A percentile compares a stretch with the other conserved stretches of the same genome.
Conservation (phyloP, 2,888 invertebrate genomes). For the Pseudeuparius sepicola region DNA sequence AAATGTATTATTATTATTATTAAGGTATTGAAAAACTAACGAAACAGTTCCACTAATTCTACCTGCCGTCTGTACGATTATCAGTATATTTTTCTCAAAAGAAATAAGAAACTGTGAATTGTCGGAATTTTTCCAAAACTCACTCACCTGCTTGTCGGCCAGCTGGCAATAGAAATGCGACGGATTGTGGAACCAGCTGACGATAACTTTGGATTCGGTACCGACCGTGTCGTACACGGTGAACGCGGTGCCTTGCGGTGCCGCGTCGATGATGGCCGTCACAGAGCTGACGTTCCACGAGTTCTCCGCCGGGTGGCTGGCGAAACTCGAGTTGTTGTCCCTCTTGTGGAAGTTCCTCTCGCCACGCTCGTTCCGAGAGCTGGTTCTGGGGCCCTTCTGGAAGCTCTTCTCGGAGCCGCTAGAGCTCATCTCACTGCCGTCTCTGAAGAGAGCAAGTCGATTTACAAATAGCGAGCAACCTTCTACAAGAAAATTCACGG, state of each 20-base stretch:
- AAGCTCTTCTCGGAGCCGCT: slow-evolving; percentile 33
- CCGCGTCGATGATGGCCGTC: slow-evolving; percentile 25
- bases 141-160: slow-evolving; percentile 26
- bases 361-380: slow-evolving; percentile 25
- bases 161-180: slow-evolving; percentile 52
- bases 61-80: no score
- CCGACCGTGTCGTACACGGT: slow-evolving; percentile 36
- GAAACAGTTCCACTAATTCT: no score
- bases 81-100: no score
- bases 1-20: no score
- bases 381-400: slow-evolving; percentile 26
- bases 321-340: slow-evolving; percentile 11
- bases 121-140: no score
- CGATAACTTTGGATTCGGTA: slow-evolving; percentile 44
- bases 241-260: slow-evolving; percentile 27
- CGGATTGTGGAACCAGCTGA: slow-evolving; percentile 70
- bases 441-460: no score
- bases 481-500: neutral
- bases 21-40: no score
- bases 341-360: slow-evolving; percentile 13
- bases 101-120: no score
- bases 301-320: slow-evolving; percentile 18
- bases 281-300: slow-evolving; percentile 28
- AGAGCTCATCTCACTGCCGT: slow-evolving; percentile 32
- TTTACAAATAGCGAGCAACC: neutral